Evolutionary conservation across 2,797 vertebrate species (phyloP).

Genomic region (Sebastes matsubarae): DNA sequence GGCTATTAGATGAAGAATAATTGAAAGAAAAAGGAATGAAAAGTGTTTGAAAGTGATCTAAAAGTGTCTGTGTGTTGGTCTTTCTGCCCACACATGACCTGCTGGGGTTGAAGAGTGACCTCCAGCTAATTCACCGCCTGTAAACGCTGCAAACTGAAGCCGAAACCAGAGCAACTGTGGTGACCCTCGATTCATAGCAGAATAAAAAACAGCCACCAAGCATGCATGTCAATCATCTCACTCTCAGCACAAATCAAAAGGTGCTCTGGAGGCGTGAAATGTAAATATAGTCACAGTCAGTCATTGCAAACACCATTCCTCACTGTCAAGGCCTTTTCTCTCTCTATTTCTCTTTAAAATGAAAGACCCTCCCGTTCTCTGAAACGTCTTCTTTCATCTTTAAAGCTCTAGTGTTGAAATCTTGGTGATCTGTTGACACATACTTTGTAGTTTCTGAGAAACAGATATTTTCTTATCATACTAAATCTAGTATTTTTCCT

Average conservation of each 20-base stretch:
- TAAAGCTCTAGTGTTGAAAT: neutral
- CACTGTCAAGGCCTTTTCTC: too few relatives aligned
- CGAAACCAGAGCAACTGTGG: neutral
- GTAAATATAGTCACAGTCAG: slow-evolving; percentile 5
- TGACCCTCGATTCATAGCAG: neutral
- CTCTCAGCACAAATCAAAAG: neutral
- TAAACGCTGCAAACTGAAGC: neutral
- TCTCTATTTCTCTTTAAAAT: neutral
- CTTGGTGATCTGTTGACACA: neutral
- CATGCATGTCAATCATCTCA: neutral
- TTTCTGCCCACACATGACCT: slow-evolving; percentile 3
- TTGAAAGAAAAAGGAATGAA: neutral
- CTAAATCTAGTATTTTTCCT: too few relatives aligned
- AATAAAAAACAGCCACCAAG: neutral
- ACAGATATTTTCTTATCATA: too few relatives aligned
- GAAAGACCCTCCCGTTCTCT: neutral
- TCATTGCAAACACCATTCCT: too few relatives aligned
- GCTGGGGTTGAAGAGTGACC: neutral
- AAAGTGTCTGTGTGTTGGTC: neutral
- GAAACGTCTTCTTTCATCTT: neutral
- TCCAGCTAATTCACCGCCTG: neutral
- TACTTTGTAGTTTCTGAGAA: too few relatives aligned
- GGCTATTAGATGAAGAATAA: neutral
- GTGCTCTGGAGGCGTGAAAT: neutral
- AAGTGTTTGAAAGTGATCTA: neutral